These are phyloP conservation scores for Dasyornis broadbenti DNA, from an alignment of 2,113 vertebrate genomes.

Conservation along the genomic window DNA sequence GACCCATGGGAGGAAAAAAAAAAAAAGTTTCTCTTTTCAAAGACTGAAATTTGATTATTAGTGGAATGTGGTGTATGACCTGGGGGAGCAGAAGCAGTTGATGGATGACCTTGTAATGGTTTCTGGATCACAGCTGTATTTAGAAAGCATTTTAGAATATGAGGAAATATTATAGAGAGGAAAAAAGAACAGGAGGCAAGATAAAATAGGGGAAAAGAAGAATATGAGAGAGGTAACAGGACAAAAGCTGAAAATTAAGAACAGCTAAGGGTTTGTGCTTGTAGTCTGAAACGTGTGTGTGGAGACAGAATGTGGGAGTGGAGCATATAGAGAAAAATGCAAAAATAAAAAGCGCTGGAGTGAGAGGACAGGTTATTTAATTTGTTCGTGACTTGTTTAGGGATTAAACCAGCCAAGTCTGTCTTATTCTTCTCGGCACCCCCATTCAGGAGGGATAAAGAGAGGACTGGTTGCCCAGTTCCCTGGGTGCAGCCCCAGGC, in stretches of 20 bases:
- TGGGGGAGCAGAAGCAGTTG: neutral
- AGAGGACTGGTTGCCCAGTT: neutral
- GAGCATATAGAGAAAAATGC: neutral
- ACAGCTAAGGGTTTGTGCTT: neutral
- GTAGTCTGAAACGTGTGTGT: neutral
- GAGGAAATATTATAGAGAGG: neutral
- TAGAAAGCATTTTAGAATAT: neutral
- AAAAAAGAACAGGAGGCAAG: neutral
- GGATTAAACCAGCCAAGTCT: neutral
- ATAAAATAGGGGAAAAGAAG: neutral
- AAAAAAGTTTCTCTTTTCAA: neutral
- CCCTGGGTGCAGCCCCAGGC: neutral
- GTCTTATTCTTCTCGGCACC: neutral
- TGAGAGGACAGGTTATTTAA: neutral
- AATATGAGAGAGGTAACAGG: neutral
- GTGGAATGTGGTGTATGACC: neutral
- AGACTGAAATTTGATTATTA: slow-evolving; percentile 18
- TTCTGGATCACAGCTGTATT: neutral
- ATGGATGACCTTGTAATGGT: neutral
- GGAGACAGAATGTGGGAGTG: neutral
- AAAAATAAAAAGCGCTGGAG: neutral
- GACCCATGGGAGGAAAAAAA: neutral
- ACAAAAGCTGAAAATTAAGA: neutral
- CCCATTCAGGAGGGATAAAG: neutral
- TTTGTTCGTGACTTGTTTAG: neutral